phyloP scores from a whole-genome alignment of 64 coral and sea anemone genomes.

The Exaiptasia diaphana region DNA sequence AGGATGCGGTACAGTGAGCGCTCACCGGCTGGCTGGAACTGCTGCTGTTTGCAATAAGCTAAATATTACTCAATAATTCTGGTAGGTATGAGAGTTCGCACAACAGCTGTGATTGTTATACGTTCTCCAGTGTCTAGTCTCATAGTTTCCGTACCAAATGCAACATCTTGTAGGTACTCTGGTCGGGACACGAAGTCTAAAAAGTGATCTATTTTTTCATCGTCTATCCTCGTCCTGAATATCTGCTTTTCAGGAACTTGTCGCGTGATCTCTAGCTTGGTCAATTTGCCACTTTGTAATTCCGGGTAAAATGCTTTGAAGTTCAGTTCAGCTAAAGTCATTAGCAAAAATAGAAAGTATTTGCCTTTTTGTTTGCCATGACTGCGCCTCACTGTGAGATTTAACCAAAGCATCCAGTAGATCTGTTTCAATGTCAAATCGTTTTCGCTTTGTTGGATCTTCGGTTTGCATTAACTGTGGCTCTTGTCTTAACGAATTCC shows the following conservation, averaged over 20 bases:
- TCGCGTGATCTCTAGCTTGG: conserved; percentile 19
- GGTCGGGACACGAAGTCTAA: conserved; percentile 51
- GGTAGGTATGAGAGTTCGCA: conserved; percentile 39
- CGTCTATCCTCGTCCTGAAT: neutral
- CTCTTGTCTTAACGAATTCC: neutral
- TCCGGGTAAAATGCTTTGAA: conserved; percentile 17
- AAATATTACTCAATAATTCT: conserved; percentile 46
- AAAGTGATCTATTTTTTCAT: conserved; percentile 48
- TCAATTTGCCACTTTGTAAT: conserved; percentile 36
- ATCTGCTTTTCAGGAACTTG: neutral
- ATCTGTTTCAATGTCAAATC: neutral
- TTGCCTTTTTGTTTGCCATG: conserved; percentile 14
- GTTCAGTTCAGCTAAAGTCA: conserved; percentile 27
- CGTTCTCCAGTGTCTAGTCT: conserved; percentile 16
- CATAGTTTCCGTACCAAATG: conserved; percentile 37
- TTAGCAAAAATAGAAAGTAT: conserved; percentile 49
- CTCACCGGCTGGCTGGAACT: conserved; percentile 34
- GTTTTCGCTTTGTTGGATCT: neutral
- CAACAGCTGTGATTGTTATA: conserved; percentile 49
- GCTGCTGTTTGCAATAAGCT: conserved; percentile 25
- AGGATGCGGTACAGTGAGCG: conserved; percentile 48
- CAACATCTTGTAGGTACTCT: conserved; percentile 61
- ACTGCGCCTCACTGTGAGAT: conserved; percentile 28
- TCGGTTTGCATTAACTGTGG: neutral
- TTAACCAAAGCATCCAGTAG: neutral